These are phyloP conservation scores for Pipistrellus pipistrellus DNA, from an alignment of 2,797 vertebrate species.

Conservation along the genomic window DNA sequence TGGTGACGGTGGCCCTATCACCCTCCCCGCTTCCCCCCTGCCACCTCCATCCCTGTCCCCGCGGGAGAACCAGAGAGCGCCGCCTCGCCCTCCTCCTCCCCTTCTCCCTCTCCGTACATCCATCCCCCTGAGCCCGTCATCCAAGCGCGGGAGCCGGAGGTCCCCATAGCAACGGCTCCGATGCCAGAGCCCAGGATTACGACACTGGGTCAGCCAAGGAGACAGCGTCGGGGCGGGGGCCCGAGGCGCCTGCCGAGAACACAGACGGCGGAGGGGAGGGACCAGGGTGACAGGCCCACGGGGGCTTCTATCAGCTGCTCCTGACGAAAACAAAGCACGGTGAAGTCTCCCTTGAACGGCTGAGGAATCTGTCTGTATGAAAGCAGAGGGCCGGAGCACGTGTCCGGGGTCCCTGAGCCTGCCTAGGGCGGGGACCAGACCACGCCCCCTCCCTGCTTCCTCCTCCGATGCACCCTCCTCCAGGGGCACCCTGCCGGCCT, in stretches of 20 bases:
- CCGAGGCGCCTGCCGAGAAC: neutral
- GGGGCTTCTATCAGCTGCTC: neutral
- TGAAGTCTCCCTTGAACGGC: neutral
- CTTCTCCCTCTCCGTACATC: neutral
- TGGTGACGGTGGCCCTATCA: neutral
- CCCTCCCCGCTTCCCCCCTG: neutral
- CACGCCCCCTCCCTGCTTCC: neutral
- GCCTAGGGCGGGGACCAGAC: neutral
- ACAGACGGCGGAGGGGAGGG: neutral
- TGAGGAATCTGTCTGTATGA: fast-evolving
- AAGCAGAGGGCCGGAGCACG: neutral
- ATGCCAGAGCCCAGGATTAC: slow-evolving; percentile 54
- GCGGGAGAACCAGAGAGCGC: neutral
- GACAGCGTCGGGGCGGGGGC: neutral
- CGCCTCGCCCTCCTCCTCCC: neutral
- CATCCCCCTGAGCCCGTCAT: neutral
- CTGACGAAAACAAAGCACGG: neutral
- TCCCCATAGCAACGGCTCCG: slow-evolving; percentile 75
- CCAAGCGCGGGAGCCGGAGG: neutral
- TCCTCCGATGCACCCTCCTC: neutral
- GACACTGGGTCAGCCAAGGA: neutral
- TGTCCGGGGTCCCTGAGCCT: fast-evolving
- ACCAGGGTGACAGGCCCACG: neutral
- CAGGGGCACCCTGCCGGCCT: neutral
- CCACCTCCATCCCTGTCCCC: neutral